Percentiles rank a stretch among this genome's conserved stretches.
These are phyloP conservation scores for Sinohyriopsis cumingii DNA, from an alignment of 2,888 invertebrate species.

Conservation along the genomic window DNA sequence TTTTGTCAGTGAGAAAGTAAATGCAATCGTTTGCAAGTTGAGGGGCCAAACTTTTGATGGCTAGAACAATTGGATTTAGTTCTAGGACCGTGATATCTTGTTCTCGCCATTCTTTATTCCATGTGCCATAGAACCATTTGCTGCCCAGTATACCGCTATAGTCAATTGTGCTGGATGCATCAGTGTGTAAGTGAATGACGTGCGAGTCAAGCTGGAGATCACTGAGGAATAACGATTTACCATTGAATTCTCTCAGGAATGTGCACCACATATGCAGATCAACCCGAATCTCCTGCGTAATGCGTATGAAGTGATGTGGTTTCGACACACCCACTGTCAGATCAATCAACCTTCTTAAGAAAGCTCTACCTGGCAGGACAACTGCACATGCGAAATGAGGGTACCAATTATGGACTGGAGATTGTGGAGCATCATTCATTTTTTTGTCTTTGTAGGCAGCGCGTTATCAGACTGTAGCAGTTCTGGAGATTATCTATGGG, in stretches of 20 bases:
- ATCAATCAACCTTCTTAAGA: conserved; percentile 6
- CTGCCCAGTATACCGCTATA: conserved; percentile 9
- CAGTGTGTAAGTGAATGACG: conserved; percentile 9
- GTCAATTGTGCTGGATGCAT: conserved; percentile 14
- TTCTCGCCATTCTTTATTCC: conserved; percentile 10
- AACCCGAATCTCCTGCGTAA: conserved; percentile 3
- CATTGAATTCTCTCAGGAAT: conserved; percentile 10
- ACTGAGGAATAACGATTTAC: conserved; percentile 8
- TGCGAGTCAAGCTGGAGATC: conserved; percentile 8
- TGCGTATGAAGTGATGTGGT: background rate
- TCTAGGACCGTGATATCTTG: conserved; percentile 14
- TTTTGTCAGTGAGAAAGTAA: conserved; percentile 20
- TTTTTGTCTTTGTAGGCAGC: background rate
- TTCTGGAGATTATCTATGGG: background rate
- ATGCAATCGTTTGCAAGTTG: conserved; percentile 14
- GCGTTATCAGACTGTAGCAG: too few relatives aligned
- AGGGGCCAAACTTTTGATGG: conserved; percentile 8
- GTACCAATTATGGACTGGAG: too few relatives aligned
- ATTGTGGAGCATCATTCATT: background rate
- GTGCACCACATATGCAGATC: conserved; percentile 11
- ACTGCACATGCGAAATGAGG: too few relatives aligned
- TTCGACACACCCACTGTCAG: conserved; percentile 9
- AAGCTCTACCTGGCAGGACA: too few relatives aligned
- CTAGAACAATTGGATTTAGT: conserved; percentile 18
- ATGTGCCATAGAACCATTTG: conserved; percentile 13